Percentiles rank a stretch among this genome's conserved stretches.
Evolutionary conservation across 2,888 invertebrate genomes (phyloP).

Genomic region (Neocrepidodera transversa): DNA sequence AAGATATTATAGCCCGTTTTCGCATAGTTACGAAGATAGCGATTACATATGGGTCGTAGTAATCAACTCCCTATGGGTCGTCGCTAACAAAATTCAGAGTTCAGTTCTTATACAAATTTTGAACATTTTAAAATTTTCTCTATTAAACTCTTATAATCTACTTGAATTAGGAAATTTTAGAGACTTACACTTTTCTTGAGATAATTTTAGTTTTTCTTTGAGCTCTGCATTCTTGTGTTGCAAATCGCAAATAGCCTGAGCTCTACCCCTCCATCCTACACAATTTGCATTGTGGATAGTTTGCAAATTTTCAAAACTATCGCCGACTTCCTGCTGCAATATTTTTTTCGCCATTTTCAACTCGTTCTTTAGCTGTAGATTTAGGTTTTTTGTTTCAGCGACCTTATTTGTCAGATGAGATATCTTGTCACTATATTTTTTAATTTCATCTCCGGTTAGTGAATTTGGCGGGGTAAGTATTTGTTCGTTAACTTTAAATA

Average conservation of each 20-base stretch:
- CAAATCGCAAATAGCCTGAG: slow-evolving; percentile 75
- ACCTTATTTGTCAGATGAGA: slow-evolving; percentile 68
- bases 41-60: no score
- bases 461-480: slow-evolving; percentile 45
- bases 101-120: no score
- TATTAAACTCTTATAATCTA: no score
- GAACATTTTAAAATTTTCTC: no score
- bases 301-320: slow-evolving; percentile 70
- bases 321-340: slow-evolving; percentile 78
- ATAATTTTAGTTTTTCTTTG: slow-evolving; percentile 66
- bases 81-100: no score
- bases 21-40: no score
- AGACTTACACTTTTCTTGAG: slow-evolving; percentile 48
- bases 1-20: no score
- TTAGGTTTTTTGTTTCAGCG: slow-evolving; percentile 73
- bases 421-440: slow-evolving; percentile 69
- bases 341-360: slow-evolving; percentile 76
- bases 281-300: slow-evolving; percentile 64
- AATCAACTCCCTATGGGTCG: no score
- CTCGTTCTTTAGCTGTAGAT: slow-evolving; percentile 73
- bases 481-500: background rate
- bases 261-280: slow-evolving; percentile 77
- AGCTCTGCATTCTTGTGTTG: slow-evolving; percentile 74
- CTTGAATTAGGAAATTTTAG: no score
- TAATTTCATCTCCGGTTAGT: slow-evolving; percentile 64